Conservation (phyloP, 2,797 vertebrate species). For the Phataginus tricuspis region DNA sequence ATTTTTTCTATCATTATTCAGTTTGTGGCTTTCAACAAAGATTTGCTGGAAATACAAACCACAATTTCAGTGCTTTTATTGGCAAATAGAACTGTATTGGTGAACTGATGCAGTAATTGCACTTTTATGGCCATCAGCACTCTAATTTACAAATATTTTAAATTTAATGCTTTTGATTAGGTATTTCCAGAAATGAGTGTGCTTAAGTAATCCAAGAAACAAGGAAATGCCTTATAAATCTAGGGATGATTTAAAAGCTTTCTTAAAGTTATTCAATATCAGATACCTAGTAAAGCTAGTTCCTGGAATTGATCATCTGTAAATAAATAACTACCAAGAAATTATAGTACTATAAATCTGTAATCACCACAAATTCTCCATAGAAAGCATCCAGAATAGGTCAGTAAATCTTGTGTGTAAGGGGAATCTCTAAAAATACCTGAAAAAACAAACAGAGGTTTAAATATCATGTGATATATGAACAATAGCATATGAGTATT, state of each 20-base stretch:
- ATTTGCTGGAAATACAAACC: conserved; percentile 72
- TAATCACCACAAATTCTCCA: conserved; percentile 40
- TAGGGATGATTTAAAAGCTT: conserved; percentile 67
- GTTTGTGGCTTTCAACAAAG: conserved; percentile 69
- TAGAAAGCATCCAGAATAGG: background rate
- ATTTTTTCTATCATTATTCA: conserved; percentile 58
- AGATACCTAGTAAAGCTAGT: conserved; percentile 63
- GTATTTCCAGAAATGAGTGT: conserved; percentile 72
- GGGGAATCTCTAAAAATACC: conserved; percentile 1
- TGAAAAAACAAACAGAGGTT: background rate
- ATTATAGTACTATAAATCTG: conserved; percentile 48
- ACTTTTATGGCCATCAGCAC: conserved; percentile 52
- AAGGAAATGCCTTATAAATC: conserved; percentile 68
- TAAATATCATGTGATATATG: background rate
- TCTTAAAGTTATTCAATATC: conserved; percentile 68
- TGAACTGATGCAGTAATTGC: conserved; percentile 69
- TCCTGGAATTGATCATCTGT: conserved; percentile 69
- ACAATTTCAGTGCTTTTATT: conserved; percentile 69
- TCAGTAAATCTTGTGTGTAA: background rate
- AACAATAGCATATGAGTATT: background rate
- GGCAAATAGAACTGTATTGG: conserved; percentile 55
- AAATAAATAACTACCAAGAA: conserved; percentile 63
- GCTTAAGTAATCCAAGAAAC: conserved; percentile 73
- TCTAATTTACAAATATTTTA: conserved; percentile 69
- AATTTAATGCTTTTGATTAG: conserved; percentile 69